A percentile compares a stretch with the other conserved stretches of the same genome.
phyloP scores from a whole-genome alignment of 2,888 invertebrate species.

The Diachrysia chrysitis region DNA sequence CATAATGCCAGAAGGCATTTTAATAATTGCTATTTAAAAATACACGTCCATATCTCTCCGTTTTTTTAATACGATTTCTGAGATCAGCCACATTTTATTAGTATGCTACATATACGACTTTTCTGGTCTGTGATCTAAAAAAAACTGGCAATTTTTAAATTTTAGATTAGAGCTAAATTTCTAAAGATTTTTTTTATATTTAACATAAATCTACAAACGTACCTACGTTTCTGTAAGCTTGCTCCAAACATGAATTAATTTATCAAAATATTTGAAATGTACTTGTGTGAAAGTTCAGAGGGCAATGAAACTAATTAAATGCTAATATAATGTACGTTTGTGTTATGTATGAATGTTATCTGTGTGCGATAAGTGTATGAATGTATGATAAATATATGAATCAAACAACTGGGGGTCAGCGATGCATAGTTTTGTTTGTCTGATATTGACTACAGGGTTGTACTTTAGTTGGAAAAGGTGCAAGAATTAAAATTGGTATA shows the following conservation, averaged over 20 bases:
- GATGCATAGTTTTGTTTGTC: constrained; percentile 26
- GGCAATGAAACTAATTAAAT: constrained; percentile 13
- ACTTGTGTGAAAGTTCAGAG: constrained; percentile 25
- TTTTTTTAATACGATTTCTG: too few species aligned
- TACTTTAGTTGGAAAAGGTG: background rate
- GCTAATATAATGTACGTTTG: constrained; percentile 3
- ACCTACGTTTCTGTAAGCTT: background rate
- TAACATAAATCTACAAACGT: background rate
- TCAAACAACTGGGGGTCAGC: constrained; percentile 38
- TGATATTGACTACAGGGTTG: constrained; percentile 33
- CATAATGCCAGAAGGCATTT: too few species aligned
- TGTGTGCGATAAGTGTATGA: constrained; percentile 11
- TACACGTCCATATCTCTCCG: too few species aligned
- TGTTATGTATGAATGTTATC: constrained; percentile 16
- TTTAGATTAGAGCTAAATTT: background rate
- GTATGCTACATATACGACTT: too few species aligned
- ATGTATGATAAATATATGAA: constrained; percentile 28
- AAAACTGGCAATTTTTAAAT: too few species aligned
- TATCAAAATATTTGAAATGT: constrained; percentile 12
- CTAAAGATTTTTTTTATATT: too few species aligned
- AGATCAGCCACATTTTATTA: too few species aligned
- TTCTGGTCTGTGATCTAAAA: too few species aligned
- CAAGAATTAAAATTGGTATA: background rate
- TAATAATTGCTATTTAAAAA: too few species aligned
- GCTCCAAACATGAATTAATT: constrained; percentile 9